Percentiles rank a stretch among this genome's conserved stretches.
phyloP scores from a whole-genome alignment of 92 coral and sea anemone genomes.

The Muricea muricata region DNA sequence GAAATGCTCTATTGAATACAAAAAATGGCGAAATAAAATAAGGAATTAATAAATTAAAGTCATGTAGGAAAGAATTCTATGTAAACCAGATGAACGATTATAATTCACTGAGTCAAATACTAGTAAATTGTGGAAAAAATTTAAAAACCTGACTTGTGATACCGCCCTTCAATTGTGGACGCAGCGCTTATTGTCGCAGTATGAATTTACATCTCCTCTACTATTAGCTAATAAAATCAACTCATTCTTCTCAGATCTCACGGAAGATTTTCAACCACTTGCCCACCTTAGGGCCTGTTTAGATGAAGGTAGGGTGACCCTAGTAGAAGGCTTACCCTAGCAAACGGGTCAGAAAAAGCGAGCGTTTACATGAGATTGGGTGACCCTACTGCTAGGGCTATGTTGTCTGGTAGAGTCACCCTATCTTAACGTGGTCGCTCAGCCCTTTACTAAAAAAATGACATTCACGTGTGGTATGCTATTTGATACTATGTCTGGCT shows the following conservation, averaged over 20 bases:
- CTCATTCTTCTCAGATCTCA: background rate
- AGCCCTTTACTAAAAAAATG: too few relatives aligned
- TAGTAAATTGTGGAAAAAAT: background rate
- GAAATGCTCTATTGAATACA: background rate
- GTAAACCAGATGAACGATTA: background rate
- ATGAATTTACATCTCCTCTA: background rate
- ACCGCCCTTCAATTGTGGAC: background rate
- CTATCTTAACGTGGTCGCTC: too few relatives aligned
- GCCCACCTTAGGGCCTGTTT: too few relatives aligned
- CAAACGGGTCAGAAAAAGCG: too few relatives aligned
- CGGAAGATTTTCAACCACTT: background rate
- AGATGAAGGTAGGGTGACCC: too few relatives aligned
- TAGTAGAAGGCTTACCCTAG: too few relatives aligned
- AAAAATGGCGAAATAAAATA: background rate
- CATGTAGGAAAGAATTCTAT: background rate
- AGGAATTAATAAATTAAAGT: background rate
- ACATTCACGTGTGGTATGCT: too few relatives aligned
- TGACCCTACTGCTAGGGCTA: too few relatives aligned
- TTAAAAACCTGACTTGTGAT: background rate
- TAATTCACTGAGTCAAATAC: background rate
- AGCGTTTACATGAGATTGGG: too few relatives aligned
- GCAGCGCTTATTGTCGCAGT: background rate
- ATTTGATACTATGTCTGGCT: too few relatives aligned
- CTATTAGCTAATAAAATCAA: background rate
- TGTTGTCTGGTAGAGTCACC: too few relatives aligned